Evolutionary conservation across 92 coral and sea anemone genomes (phyloP).

Genomic region (Porites evermanni): DNA sequence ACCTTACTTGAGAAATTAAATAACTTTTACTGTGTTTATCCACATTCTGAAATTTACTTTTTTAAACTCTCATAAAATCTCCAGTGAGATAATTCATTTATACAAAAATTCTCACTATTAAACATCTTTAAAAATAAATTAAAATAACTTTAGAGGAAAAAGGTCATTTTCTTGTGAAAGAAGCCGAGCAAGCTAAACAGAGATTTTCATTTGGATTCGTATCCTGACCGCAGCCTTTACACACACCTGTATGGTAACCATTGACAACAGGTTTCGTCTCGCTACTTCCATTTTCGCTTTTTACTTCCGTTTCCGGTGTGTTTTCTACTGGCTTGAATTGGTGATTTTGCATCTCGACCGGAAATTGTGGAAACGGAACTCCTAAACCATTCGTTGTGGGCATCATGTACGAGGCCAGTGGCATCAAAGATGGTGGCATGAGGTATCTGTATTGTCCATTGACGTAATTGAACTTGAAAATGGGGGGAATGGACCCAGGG

Average conservation of each 20-base stretch:
- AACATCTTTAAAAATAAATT: background rate
- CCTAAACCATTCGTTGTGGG: constrained; percentile 47
- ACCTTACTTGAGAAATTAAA: background rate
- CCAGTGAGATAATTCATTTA: background rate
- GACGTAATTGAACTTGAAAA: constrained; percentile 73
- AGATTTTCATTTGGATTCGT: constrained; percentile 17
- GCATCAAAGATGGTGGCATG: constrained; percentile 82
- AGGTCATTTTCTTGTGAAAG: constrained; percentile 24
- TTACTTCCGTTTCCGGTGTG: constrained; percentile 38
- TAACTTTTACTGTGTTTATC: constrained; percentile 40
- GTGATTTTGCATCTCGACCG: constrained; percentile 43
- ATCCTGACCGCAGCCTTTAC: constrained; percentile 40
- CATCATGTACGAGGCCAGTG: constrained; percentile 71
- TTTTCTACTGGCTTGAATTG: constrained; percentile 40
- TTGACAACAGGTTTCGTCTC: constrained; percentile 6
- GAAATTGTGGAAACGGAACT: constrained; percentile 50
- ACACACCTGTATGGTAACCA: constrained; percentile 14
- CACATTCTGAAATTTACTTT: constrained; percentile 25
- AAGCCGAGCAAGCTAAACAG: constrained; percentile 9
- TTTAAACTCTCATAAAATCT: constrained; percentile 5
- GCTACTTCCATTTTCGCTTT: background rate
- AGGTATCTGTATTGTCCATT: constrained; percentile 82
- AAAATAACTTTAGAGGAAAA: background rate
- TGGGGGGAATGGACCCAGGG: constrained; percentile 69
- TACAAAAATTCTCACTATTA: background rate